A percentile compares a stretch with the other conserved stretches of the same genome.
These are phyloP conservation scores for Aphaenogaster rudis DNA, from an alignment of 1,140 invertebrate species.

Conservation along the genomic window DNA sequence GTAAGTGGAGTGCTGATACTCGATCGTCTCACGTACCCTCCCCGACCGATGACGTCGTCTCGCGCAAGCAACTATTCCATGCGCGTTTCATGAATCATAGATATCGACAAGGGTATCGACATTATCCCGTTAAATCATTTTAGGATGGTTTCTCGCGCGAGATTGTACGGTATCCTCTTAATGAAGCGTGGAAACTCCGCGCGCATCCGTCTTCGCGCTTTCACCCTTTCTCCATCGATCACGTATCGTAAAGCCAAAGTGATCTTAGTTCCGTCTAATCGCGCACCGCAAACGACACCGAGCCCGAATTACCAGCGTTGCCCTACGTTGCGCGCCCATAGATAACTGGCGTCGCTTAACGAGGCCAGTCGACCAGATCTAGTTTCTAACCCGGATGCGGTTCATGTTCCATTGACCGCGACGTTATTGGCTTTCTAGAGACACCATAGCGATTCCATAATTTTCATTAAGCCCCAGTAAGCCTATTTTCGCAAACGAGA, in stretches of 20 bases:
- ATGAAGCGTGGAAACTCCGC: slow-evolving; percentile 28
- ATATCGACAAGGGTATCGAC: slow-evolving; percentile 36
- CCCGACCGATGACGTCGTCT: not conserved
- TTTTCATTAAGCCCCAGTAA: slow-evolving; percentile 42
- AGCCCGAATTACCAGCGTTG: slow-evolving; percentile 50
- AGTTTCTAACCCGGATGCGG: slow-evolving; percentile 61
- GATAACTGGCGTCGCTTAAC: slow-evolving; percentile 47
- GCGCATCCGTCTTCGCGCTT: slow-evolving; percentile 49
- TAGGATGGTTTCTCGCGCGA: not conserved
- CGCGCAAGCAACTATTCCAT: not conserved
- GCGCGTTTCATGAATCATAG: slow-evolving; percentile 49
- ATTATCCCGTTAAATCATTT: slow-evolving; percentile 47
- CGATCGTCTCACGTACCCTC: slow-evolving; percentile 37
- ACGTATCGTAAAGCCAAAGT: slow-evolving; percentile 35
- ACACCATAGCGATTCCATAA: slow-evolving; percentile 39
- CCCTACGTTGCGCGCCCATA: slow-evolving; percentile 37
- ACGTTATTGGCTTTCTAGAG: slow-evolving; percentile 58
- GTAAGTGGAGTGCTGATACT: slow-evolving; percentile 41
- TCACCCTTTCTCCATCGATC: slow-evolving; percentile 60
- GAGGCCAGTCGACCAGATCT: slow-evolving; percentile 54
- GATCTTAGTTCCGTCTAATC: slow-evolving; percentile 51
- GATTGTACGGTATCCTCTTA: slow-evolving; percentile 25
- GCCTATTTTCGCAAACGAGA: slow-evolving; percentile 21
- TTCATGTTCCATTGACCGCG: slow-evolving; percentile 63
- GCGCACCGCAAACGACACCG: slow-evolving; percentile 49